These are phyloP conservation scores for Vannuccia rotundouncinata DNA, from an alignment of 2,888 invertebrate genomes.

Conservation along the genomic window DNA sequence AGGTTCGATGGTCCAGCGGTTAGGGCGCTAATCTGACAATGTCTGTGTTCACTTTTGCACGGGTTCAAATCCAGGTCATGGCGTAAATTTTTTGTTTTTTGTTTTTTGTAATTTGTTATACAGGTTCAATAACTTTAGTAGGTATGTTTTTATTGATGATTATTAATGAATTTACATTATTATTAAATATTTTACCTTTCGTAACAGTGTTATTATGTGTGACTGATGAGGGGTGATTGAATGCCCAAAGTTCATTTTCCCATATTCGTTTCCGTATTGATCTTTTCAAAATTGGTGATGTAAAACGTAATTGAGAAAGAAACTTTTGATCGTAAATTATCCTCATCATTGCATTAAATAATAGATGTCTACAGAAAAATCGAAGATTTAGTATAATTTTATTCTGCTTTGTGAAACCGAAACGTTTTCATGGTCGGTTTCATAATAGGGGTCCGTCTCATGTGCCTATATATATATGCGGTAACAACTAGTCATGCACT, in stretches of 20 bases:
- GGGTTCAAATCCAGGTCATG: slow-evolving; percentile 1
- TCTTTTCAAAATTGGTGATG: background rate
- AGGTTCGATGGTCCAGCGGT: background rate
- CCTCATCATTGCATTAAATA: background rate
- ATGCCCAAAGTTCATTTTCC: slow-evolving; percentile 5
- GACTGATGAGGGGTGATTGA: background rate
- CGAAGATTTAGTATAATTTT: background rate
- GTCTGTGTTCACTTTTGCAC: background rate
- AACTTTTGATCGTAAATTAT: background rate
- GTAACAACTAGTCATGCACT: too few species aligned
- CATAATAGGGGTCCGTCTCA: too few species aligned
- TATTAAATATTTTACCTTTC: background rate
- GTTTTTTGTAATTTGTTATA: background rate
- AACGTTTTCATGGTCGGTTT: too few species aligned
- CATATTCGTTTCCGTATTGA: background rate
- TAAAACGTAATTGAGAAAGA: background rate
- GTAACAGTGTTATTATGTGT: background rate
- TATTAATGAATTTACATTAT: background rate
- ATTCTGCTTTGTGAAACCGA: background rate
- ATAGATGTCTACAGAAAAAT: background rate
- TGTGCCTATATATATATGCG: too few species aligned
- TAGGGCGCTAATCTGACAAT: background rate
- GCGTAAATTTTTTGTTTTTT: background rate
- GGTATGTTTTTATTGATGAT: background rate
- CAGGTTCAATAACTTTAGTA: slow-evolving; percentile 1